These are phyloP conservation scores for Actinemys pallida DNA, from an alignment of 2,113 vertebrate genomes.

Conservation along the genomic window DNA sequence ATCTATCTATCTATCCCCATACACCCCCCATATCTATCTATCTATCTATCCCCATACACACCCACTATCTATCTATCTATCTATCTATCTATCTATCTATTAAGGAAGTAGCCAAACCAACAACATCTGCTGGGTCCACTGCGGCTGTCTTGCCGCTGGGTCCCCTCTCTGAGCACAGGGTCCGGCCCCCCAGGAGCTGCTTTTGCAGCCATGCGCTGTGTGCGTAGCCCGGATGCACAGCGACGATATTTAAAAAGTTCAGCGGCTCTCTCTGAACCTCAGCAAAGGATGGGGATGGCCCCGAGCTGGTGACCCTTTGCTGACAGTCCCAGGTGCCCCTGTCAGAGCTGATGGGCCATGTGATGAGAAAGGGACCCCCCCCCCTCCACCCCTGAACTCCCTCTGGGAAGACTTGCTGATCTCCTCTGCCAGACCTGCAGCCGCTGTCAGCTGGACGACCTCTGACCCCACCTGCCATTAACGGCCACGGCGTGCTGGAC, in stretches of 20 bases:
- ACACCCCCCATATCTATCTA: too few species aligned
- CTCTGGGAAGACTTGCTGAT: not conserved
- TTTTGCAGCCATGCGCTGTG: not conserved
- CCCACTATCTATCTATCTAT: not conserved
- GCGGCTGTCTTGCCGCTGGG: not conserved
- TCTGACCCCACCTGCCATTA: conserved; percentile 68
- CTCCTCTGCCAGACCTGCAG: conserved; percentile 21
- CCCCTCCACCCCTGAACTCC: conserved; percentile 16
- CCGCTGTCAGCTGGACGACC: conserved; percentile 52
- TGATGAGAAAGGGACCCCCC: not conserved
- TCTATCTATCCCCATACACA: too few species aligned
- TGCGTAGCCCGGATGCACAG: not conserved
- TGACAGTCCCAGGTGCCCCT: conserved; percentile 23
- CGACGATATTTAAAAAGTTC: not conserved
- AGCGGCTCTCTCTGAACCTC: not conserved
- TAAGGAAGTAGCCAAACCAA: not conserved
- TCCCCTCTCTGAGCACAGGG: not conserved
- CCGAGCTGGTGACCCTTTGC: not conserved
- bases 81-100: not conserved
- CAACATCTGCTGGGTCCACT: not conserved
- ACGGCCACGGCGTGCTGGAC: conserved; percentile 57
- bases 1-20: too few species aligned
- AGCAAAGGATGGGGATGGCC: not conserved
- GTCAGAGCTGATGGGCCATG: not conserved
- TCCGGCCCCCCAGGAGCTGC: not conserved